Conservation (phyloP, 2,113 vertebrate species). For the Hymenochirus boettgeri region DNA sequence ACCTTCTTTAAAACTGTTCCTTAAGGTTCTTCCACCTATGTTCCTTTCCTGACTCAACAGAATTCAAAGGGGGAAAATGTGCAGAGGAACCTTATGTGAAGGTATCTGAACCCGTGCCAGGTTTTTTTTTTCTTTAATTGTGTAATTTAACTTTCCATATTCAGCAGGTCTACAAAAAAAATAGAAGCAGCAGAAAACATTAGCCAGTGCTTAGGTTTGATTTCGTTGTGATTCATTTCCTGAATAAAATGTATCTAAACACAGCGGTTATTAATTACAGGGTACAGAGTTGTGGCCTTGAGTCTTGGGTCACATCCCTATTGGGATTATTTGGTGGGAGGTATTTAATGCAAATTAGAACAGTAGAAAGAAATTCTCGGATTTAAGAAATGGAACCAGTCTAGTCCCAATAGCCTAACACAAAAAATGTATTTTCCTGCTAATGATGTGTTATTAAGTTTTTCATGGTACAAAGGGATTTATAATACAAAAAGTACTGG, state of each 20-base stretch:
- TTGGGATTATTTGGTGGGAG: too few relatives aligned
- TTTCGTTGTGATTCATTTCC: conserved; percentile 18
- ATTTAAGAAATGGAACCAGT: too few relatives aligned
- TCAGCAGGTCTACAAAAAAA: neutral
- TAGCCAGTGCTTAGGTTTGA: neutral
- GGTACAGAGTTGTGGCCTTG: neutral
- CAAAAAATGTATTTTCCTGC: too few relatives aligned
- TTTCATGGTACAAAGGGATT: too few relatives aligned
- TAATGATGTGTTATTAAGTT: too few relatives aligned
- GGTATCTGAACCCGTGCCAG: neutral
- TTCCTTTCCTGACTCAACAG: conserved; percentile 18
- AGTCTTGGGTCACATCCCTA: neutral
- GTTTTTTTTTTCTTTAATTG: neutral
- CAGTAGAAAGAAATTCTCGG: too few relatives aligned
- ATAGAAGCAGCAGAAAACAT: neutral
- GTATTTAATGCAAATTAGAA: too few relatives aligned
- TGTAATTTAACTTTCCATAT: neutral
- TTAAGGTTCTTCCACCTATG: conserved; percentile 45
- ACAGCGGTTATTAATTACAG: neutral
- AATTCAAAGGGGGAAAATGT: conserved; percentile 11
- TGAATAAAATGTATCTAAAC: neutral
- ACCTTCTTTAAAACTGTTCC: conserved; percentile 50
- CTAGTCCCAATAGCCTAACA: too few relatives aligned
- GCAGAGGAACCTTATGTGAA: conserved; percentile 1
- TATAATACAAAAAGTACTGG: too few relatives aligned